A percentile compares a stretch with the other conserved stretches of the same genome.
Conservation (phyloP, 1,140 invertebrate genomes). For the Cyclina sinensis region DNA sequence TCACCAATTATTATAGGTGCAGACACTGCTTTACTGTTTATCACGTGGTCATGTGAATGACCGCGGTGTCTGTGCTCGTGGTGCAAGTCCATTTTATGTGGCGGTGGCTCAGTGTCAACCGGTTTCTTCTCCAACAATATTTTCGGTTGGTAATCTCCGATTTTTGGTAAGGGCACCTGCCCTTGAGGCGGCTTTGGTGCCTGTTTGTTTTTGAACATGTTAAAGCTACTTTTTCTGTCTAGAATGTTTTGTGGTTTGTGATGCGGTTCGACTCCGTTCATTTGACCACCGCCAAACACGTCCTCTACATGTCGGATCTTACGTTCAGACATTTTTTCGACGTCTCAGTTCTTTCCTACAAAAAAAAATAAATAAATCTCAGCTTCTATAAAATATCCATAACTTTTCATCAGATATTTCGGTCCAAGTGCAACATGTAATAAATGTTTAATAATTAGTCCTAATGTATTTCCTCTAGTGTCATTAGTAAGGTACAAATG, state of each 20-base stretch:
- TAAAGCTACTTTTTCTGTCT: slow-evolving; percentile 45
- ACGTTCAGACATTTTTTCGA: slow-evolving; percentile 12
- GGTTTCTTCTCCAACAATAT: slow-evolving; percentile 26
- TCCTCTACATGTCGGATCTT: slow-evolving; percentile 56
- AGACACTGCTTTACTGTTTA: background rate
- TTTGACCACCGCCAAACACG: slow-evolving; percentile 15
- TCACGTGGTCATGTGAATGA: background rate
- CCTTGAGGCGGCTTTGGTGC: slow-evolving; percentile 43
- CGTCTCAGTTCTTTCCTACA: background rate
- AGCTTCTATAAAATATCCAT: too few relatives aligned
- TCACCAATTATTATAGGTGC: slow-evolving; percentile 50
- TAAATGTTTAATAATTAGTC: too few relatives aligned
- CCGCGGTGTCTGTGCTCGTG: background rate
- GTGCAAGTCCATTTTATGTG: background rate
- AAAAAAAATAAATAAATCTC: too few relatives aligned
- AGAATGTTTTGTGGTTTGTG: slow-evolving; percentile 29
- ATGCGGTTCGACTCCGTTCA: background rate
- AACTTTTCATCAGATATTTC: too few relatives aligned
- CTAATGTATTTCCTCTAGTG: too few relatives aligned
- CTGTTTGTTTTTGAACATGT: slow-evolving; percentile 60
- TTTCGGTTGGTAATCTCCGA: slow-evolving; percentile 66
- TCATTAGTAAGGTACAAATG: too few relatives aligned
- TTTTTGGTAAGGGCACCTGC: slow-evolving; percentile 35
- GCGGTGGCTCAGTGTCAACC: background rate
- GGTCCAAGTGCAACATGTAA: too few relatives aligned